Base-by-base conservation (phyloP, 2,113 vertebrate genomes). In the Rhea americana region DNA sequence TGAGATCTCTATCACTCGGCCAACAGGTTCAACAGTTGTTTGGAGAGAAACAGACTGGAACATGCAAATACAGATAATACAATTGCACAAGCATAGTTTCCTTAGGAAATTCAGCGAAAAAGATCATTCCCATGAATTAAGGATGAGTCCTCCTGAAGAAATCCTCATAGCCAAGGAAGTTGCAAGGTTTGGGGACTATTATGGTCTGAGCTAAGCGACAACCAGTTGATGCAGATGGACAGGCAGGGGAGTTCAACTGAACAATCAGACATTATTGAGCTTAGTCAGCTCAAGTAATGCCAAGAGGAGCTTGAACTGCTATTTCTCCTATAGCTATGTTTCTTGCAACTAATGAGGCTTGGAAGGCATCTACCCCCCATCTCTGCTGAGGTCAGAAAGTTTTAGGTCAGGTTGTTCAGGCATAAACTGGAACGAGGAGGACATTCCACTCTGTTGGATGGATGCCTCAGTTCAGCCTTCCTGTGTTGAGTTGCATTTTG, bases 331-430 rank as follows among this genome's bases (percentile, higher is more conserved):
- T 19, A 14, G 56, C 48, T 73, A 13, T 47, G 37, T 43, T 80
- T 15, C 62, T 72, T 81, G 48, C 80, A 93, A 7, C 30, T 82
- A 53, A 4, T 82, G 63, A 93, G 74, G 74, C 35, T 85, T 91
- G 62, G 62, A 89, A 86, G 74, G 35, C 77, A 78, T 56, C 73
- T 86, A 72, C 45, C 45, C 24, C 76, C 73, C 53, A 17, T 84
- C 66, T 96, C 62, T 78, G 48, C 56, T 67, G 43, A 66, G 70
- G 70, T 93, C 91, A 90, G 66, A 82, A 93, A 85, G 24, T 55
- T 91, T 96, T 75, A 68, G 43, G 70, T 68, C 53, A 73, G 74
- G 70, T 82, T 93, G 66, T 86, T 94, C 43, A 91, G 90, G 77
- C 56, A 84, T 68, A 70, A 95, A 71, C 39, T 62, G 45, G 68